Conservation (phyloP, 1,140 invertebrate species). For the Mycetomoellerius zeteki region DNA sequence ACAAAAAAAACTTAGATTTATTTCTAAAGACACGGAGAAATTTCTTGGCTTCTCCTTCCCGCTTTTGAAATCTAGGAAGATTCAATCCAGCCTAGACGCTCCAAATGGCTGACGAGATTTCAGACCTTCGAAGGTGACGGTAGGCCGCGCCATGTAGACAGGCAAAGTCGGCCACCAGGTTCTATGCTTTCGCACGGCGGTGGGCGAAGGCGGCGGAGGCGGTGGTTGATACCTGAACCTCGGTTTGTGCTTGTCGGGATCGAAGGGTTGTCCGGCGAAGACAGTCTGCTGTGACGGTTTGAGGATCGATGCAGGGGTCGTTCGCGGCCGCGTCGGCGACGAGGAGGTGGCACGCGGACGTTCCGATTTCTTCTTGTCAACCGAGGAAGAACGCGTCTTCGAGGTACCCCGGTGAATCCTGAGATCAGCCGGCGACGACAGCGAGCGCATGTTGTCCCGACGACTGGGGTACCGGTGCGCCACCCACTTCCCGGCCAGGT, state of each 20-base stretch:
- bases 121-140: conserved; percentile 93
- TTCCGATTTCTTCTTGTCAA: conserved; percentile 57
- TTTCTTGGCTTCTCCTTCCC: not conserved
- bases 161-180: conserved; percentile 86
- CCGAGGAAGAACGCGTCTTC: not conserved
- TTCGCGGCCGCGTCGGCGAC: conserved; percentile 74
- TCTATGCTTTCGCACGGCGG: conserved; percentile 81
- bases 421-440: conserved; percentile 87
- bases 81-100: not conserved
- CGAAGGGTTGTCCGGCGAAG: conserved; percentile 90
- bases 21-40: conserved; percentile 6
- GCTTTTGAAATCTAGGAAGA: not conserved
- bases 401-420: conserved; percentile 66
- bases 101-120: conserved; percentile 42
- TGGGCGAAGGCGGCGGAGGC: conserved; percentile 81
- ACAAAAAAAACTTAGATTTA: not conserved
- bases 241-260: conserved; percentile 92
- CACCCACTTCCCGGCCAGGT: conserved; percentile 92
- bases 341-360: conserved; percentile 23
- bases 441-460: conserved; percentile 89
- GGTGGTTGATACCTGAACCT: conserved; percentile 92
- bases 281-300: conserved; percentile 85
- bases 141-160: conserved; percentile 88
- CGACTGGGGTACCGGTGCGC: conserved; percentile 91
- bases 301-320: conserved; percentile 87